Evolutionary conservation across 2,888 invertebrate genomes (phyloP).

Genomic region (Drosophila anceps): DNA sequence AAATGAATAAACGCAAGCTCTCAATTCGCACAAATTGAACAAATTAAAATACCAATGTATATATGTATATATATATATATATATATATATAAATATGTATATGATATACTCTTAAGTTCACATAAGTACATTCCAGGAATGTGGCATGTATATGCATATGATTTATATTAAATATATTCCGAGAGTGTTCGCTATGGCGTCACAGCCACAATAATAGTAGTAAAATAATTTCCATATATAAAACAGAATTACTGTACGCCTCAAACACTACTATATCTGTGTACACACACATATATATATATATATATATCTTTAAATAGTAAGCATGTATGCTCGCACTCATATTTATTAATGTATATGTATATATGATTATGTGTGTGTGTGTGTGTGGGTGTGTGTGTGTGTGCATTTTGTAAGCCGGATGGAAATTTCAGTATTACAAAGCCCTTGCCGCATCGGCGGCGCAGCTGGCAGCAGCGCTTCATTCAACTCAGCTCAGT

Average conservation of each 20-base stretch:
- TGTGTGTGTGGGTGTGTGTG: too few relatives aligned
- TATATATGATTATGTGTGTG: neutral
- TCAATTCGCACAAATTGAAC: conserved; percentile 19
- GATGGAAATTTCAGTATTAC: conserved; percentile 63
- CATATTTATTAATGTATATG: neutral
- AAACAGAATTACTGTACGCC: conserved; percentile 35
- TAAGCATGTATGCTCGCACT: conserved; percentile 1
- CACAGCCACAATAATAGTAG: conserved; percentile 44
- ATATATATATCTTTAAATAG: conserved; percentile 1
- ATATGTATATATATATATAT: neutral
- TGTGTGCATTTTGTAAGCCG: conserved; percentile 36
- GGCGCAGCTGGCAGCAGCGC: conserved; percentile 28
- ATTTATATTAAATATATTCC: conserved; percentile 17
- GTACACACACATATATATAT: too few relatives aligned
- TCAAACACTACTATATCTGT: conserved; percentile 20
- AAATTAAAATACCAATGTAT: conserved; percentile 37
- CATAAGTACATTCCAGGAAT: conserved; percentile 13
- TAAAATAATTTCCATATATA: conserved; percentile 41
- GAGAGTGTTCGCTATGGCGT: conserved; percentile 39
- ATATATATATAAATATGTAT: neutral
- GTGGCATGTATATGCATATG: conserved; percentile 1
- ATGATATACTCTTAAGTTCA: conserved; percentile 13
- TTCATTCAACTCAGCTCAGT: conserved; percentile 31
- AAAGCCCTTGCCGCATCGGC: conserved; percentile 29
- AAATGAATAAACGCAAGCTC: conserved; percentile 24